Base-by-base conservation (phyloP, 2,797 vertebrate genomes). In the Pseudopleuronectes americanus region DNA sequence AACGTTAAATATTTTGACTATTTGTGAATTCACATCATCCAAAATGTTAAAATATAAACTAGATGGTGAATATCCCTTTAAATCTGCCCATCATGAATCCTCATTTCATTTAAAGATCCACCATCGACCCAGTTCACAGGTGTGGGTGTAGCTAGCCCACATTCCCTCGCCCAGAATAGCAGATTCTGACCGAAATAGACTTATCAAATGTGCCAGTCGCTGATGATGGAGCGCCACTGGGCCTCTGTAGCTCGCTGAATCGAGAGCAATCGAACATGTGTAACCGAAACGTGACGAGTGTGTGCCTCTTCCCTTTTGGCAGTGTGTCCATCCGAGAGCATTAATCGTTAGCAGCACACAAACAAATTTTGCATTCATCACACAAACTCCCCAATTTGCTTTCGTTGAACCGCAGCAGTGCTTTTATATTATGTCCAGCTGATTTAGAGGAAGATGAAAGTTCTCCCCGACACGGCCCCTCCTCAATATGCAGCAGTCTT, bases 111-210 rank as follows among this genome's bases (percentile, higher is more conserved):
- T 58, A 57, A 45, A 77, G 48, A 76, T 52, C 45, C 53, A 36
- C 58, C 61, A 62, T 57, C 23, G 72, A 56, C 76, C 81, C 80
- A 80, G 73, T 86, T 87, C 83, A 76, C 79, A 77, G 75, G 62
- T 86, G 79, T 81, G 89, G 82, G 79, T 91, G 89, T 90, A 91
- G 90, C 92, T 90, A 91, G 90, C 92, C 91, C 82, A 92, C 76
- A 91, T 93, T 87, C 80, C 68, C 56, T 74, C 33, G 48, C 85
- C 76, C 76, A 84, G 81, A 91, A 91, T 92, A 87, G 89, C 79
- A 59, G 26, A 80, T 77, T 70, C 77, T 78, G 79, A 87, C 78
- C 80, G 16, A 90, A 92, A 90, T 92, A 92, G 90, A 90, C 64
- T 13, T 47, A 76, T 89, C 86, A 84, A 87, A 88, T 82, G 79